These are phyloP conservation scores for Galerucella pusilla DNA, from an alignment of 2,888 invertebrate species.

Conservation along the genomic window DNA sequence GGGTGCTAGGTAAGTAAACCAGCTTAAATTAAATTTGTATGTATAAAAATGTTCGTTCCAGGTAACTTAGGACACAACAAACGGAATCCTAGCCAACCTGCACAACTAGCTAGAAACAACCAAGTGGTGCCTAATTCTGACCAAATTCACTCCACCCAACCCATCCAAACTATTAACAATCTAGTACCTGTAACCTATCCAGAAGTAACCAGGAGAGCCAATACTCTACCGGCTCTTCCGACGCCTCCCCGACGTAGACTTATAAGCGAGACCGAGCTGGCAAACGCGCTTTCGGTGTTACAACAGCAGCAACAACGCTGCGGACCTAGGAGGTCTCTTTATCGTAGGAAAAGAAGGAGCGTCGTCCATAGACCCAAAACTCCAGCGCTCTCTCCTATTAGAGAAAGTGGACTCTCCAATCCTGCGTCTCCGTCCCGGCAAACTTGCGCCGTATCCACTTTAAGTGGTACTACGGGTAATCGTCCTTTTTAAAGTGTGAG, in stretches of 20 bases:
- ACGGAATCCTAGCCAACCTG: constrained; percentile 47
- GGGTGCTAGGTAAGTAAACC: constrained; percentile 57
- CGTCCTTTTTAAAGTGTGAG: constrained; percentile 53
- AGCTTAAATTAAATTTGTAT: too few relatives aligned
- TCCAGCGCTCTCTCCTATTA: constrained; percentile 75
- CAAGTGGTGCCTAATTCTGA: constrained; percentile 61
- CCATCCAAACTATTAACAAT: constrained; percentile 69
- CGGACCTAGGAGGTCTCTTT: constrained; percentile 48
- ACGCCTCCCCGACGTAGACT: constrained; percentile 65
- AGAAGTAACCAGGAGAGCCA: constrained; percentile 52
- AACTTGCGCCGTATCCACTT: constrained; percentile 59
- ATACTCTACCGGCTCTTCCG: constrained; percentile 57
- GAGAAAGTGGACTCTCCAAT: constrained; percentile 78
- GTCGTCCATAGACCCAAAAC: constrained; percentile 63
- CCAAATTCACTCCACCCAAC: constrained; percentile 54
- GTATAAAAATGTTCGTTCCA: constrained; percentile 34
- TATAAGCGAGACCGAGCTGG: constrained; percentile 65
- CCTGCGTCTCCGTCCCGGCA: constrained; percentile 72
- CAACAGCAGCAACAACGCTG: constrained; percentile 60
- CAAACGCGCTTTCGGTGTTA: constrained; percentile 60
- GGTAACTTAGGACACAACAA: constrained; percentile 57
- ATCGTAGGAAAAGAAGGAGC: constrained; percentile 55
- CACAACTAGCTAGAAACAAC: constrained; percentile 57
- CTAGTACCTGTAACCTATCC: constrained; percentile 67
- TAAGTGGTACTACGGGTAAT: constrained; percentile 59